Evolutionary conservation across 1,140 invertebrate genomes (phyloP).

Genomic region (Holcopasites calliopsidis): DNA sequence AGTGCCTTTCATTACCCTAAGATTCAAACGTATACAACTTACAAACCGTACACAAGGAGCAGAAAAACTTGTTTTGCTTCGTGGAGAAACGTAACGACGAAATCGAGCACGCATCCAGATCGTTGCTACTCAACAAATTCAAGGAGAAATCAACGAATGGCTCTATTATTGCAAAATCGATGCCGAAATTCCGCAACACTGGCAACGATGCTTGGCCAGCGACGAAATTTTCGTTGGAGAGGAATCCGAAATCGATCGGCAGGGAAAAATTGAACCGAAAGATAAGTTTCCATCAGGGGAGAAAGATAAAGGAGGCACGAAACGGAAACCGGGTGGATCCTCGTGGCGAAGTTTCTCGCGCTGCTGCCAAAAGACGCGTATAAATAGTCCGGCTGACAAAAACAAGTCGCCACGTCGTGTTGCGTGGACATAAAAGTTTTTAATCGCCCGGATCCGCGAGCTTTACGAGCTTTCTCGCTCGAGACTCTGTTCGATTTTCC

Average conservation of each 20-base stretch:
- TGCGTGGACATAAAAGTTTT: conserved; percentile 35
- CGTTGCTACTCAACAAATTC: too few species aligned
- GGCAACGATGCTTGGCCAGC: too few species aligned
- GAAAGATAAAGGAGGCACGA: not conserved
- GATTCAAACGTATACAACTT: not conserved
- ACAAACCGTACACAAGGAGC: not conserved
- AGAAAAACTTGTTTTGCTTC: conserved; percentile 24
- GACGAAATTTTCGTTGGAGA: too few species aligned
- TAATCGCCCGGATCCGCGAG: conserved; percentile 7
- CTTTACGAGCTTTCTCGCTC: not conserved
- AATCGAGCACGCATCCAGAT: too few species aligned
- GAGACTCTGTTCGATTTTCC: not conserved
- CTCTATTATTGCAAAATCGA: too few species aligned
- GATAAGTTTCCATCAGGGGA: not conserved
- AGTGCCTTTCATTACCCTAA: too few species aligned
- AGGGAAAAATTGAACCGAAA: not conserved
- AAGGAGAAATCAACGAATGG: too few species aligned
- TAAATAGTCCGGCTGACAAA: conserved; percentile 51
- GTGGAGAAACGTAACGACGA: not conserved
- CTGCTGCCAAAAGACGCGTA: conserved; percentile 42
- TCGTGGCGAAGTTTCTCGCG: conserved; percentile 32
- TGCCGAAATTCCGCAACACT: too few species aligned
- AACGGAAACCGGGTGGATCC: not conserved
- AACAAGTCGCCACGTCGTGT: conserved; percentile 40
- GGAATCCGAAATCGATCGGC: too few species aligned